phyloP scores from a whole-genome alignment of 2,113 vertebrate species.

The Lampris incognitus region DNA sequence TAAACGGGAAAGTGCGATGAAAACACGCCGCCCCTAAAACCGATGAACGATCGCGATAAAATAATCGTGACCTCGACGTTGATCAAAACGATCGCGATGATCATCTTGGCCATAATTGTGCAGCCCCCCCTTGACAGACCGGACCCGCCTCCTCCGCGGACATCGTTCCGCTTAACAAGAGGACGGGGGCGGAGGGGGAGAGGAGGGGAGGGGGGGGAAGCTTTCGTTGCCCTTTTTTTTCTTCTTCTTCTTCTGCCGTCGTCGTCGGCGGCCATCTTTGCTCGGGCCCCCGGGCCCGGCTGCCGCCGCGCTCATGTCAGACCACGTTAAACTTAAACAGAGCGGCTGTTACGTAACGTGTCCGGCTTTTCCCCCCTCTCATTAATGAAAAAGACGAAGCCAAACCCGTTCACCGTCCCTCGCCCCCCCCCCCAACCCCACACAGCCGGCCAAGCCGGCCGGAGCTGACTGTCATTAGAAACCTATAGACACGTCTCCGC shows the following conservation, averaged over 20 bases:
- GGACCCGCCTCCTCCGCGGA: too few species aligned
- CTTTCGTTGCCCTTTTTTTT: slow-evolving; percentile 24
- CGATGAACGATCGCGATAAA: too few species aligned
- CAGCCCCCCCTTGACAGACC: too few species aligned
- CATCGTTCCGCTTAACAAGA: not conserved
- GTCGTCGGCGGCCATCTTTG: slow-evolving; percentile 32
- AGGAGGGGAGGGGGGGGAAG: not conserved
- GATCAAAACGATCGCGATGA: too few species aligned
- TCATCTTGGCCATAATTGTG: too few species aligned
- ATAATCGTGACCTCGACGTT: too few species aligned
- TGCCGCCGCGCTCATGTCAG: slow-evolving; percentile 62
- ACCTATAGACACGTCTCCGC: slow-evolving; percentile 27
- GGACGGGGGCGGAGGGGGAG: not conserved
- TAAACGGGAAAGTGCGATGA: too few species aligned
- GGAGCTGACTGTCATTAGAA: slow-evolving; percentile 54
- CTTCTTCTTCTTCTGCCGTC: slow-evolving; percentile 9
- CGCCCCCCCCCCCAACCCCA: slow-evolving; percentile 31
- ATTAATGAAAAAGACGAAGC: slow-evolving; percentile 53
- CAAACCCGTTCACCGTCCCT: slow-evolving; percentile 46
- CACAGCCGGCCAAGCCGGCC: slow-evolving; percentile 59
- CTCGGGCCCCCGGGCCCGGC: slow-evolving; percentile 47
- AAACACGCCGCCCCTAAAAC: too few species aligned
- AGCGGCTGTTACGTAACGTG: slow-evolving; percentile 69
- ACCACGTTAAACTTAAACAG: slow-evolving; percentile 71
- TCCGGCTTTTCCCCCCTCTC: slow-evolving; percentile 61